These are phyloP conservation scores for Paralichthys olivaceus DNA, from an alignment of 2,113 vertebrate species.

Conservation along the genomic window DNA sequence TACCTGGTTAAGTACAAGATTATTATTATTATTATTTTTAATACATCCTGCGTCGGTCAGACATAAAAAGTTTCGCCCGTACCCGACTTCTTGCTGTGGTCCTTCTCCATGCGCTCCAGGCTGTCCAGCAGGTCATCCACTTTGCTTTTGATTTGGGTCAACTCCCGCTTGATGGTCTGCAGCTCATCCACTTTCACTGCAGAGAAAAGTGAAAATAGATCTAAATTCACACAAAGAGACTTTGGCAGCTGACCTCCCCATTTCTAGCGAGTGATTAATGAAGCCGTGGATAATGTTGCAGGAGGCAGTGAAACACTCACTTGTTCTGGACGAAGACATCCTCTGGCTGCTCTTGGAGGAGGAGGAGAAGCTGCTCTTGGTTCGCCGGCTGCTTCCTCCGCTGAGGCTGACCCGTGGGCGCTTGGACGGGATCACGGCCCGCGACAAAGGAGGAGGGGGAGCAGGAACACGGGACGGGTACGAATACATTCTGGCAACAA, in stretches of 20 bases:
- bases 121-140: constrained; percentile 76
- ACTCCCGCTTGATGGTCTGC: constrained; percentile 78
- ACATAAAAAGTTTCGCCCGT: background rate
- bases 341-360: constrained; percentile 90
- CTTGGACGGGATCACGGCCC: constrained; percentile 89
- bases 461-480: constrained; percentile 86
- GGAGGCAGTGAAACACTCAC: constrained; percentile 43
- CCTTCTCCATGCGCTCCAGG: constrained; percentile 90
- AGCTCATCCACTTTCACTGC: constrained; percentile 79
- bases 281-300: no score
- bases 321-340: constrained; percentile 84
- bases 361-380: constrained; percentile 89
- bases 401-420: constrained; percentile 89
- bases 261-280: no score
- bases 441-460: constrained; percentile 87
- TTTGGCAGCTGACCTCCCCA: no score
- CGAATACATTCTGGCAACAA: constrained; percentile 84
- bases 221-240: no score
- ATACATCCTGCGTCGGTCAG: no score
- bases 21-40: no score
- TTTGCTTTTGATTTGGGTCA: constrained; percentile 77
- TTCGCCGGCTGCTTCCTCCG: constrained; percentile 85
- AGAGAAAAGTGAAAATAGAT: background rate
- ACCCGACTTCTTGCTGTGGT: constrained; percentile 86
- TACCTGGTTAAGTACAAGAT: no score